A percentile compares a stretch with the other conserved stretches of the same genome.
Conservation (phyloP, 2,797 vertebrate species). For the Poeciliopsis paucimaculata region DNA sequence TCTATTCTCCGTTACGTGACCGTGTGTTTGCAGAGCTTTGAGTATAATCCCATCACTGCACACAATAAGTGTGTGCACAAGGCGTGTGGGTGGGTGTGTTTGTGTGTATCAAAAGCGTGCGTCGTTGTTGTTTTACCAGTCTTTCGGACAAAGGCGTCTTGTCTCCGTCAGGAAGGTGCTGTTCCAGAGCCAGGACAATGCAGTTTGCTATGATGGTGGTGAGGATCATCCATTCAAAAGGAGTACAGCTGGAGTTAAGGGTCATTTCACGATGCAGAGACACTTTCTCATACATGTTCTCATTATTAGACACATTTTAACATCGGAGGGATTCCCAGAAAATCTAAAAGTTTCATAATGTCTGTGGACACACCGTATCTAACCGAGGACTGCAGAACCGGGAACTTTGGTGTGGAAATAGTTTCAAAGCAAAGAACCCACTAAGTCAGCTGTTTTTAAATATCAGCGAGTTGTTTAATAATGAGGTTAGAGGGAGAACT, state of each 20-base stretch:
- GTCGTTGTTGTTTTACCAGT: slow-evolving; percentile 78
- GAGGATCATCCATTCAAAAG: slow-evolving; percentile 97
- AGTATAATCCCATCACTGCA: not conserved
- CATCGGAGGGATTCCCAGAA: not conserved
- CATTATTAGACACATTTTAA: not conserved
- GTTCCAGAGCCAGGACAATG: slow-evolving; percentile 93
- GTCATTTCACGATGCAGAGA: slow-evolving; percentile 26
- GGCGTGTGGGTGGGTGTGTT: not conserved
- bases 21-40: slow-evolving; percentile 13
- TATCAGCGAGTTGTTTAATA: not conserved
- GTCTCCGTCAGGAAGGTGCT: slow-evolving; percentile 91
- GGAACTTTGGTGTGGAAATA: not conserved
- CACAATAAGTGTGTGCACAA: slow-evolving; percentile 18
- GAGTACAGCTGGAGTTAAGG: slow-evolving; percentile 81
- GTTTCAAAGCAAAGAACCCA: not conserved
- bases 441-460: not conserved
- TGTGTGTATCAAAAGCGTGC: slow-evolving; percentile 9
- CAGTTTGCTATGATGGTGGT: slow-evolving; percentile 97
- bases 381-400: not conserved
- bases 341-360: not conserved
- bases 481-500: not conserved
- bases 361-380: not conserved
- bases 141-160: slow-evolving; percentile 94
- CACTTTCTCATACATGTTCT: not conserved
- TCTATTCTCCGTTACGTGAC: not conserved